Evolutionary conservation across 2,113 vertebrate genomes (phyloP).

Genomic region (Dermatemys mawii): DNA sequence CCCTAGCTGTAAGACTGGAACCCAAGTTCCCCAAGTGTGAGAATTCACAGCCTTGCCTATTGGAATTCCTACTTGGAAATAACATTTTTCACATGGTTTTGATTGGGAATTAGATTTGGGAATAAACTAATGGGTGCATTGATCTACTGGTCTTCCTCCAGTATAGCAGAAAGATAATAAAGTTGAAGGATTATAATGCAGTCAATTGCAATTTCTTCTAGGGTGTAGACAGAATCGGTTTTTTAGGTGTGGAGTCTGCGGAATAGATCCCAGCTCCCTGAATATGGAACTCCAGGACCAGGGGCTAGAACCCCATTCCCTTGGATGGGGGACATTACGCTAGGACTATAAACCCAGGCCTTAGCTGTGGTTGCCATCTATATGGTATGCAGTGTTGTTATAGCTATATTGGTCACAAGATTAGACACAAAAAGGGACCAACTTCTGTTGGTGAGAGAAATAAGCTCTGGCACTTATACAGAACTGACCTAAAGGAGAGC

Average conservation of each 20-base stretch:
- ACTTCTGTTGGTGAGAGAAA: background rate
- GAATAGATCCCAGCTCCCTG: background rate
- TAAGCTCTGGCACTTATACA: background rate
- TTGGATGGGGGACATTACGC: background rate
- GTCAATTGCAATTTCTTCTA: background rate
- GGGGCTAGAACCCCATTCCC: background rate
- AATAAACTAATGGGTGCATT: background rate
- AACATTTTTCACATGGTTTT: background rate
- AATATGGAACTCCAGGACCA: background rate
- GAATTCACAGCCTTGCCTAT: background rate
- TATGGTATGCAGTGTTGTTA: background rate
- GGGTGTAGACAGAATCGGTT: background rate
- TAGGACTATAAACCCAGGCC: background rate
- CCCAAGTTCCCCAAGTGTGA: background rate
- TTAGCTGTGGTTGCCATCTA: accelerated
- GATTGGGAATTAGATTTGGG: background rate
- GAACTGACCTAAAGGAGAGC: background rate
- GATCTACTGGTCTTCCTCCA: background rate
- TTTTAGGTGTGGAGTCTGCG: background rate
- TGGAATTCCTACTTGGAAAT: background rate
- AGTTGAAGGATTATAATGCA: background rate
- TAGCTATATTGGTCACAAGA: background rate
- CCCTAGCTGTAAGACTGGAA: background rate
- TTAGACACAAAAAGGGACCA: background rate
- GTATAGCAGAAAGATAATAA: accelerated